Evolutionary conservation across 2,113 vertebrate species (phyloP), one percentile per base, ranked within the genome.

Genomic region (Pollachius pollachius): DNA sequence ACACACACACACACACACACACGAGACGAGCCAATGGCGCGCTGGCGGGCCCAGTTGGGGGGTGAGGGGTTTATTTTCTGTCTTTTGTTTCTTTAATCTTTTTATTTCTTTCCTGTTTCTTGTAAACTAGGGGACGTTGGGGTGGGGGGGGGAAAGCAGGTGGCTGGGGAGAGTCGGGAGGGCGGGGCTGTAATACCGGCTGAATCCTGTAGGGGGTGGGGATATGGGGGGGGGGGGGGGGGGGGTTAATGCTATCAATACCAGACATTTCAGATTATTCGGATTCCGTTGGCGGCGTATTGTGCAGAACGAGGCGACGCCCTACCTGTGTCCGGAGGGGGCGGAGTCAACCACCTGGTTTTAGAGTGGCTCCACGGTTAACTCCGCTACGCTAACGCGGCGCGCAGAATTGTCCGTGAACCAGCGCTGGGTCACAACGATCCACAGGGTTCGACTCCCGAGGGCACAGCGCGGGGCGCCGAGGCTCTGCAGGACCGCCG

Each of bases 51-150:
- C 87, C 84, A 82, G 81, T 83, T 34, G 87, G 85, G 88, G 88
- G 80, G 89, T 86, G 84, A 81, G 88, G 89, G 89, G 88, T 84
- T 84, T 83, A 80, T 78, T 76, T 48, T 72, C 67, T 70, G 63
- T 67, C 69, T 64, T 74, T 75, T 78, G 37, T 71, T 79, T 83
- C 72, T 85, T 87, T 73, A 74, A 81, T 79, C 80, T 88, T 90
- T 89, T 89, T 89, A 76, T 74, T 90, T 90, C 70, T 77, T 79
- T 70, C 87, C 87, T 84, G 74, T 90, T 90, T 89, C 84, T 89
- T 90, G 85, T 89, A 86, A 90, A 85, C 76, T 81, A 84, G 84
- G 85, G 85, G 87, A 81, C 76, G 69, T 70, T 80, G 84, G 83
- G 85, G 75, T 30, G 30, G 30, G 30, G 30, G 30, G 30, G 30